Conservation (phyloP, 1,140 invertebrate genomes). For the Varroa destructor region DNA sequence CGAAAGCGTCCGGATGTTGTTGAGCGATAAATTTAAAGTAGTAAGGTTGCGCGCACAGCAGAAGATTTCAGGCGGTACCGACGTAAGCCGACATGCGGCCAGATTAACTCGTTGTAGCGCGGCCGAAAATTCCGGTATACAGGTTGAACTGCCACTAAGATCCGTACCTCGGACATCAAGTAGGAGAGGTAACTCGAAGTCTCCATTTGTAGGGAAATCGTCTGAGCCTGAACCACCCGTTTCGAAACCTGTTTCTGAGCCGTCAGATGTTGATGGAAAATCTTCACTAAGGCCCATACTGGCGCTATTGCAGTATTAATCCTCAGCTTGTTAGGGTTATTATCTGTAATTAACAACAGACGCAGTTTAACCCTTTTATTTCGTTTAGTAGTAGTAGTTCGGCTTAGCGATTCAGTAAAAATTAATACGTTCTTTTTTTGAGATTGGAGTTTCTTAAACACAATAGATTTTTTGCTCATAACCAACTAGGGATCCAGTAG, state of each 20-base stretch:
- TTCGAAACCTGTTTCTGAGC: slow-evolving; percentile 19
- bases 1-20: slow-evolving; percentile 5
- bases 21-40: slow-evolving; percentile 4
- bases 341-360: no score
- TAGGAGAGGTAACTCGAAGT: neutral
- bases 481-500: no score
- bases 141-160: slow-evolving; percentile 1
- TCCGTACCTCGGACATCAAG: slow-evolving; percentile 4
- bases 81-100: neutral
- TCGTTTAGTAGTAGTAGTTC: no score
- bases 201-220: neutral
- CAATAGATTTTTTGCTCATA: no score
- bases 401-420: no score
- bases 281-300: neutral
- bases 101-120: slow-evolving; percentile 13
- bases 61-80: neutral
- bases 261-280: slow-evolving; percentile 14
- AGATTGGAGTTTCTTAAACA: no score
- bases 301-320: no score
- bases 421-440: no score
- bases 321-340: no score
- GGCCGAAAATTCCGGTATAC: slow-evolving; percentile 10
- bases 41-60: neutral
- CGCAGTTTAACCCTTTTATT: no score
- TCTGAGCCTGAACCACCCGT: slow-evolving; percentile 20